These are phyloP conservation scores for Nansenia antarctica DNA, from an alignment of 2,113 vertebrate species.

Conservation along the genomic window DNA sequence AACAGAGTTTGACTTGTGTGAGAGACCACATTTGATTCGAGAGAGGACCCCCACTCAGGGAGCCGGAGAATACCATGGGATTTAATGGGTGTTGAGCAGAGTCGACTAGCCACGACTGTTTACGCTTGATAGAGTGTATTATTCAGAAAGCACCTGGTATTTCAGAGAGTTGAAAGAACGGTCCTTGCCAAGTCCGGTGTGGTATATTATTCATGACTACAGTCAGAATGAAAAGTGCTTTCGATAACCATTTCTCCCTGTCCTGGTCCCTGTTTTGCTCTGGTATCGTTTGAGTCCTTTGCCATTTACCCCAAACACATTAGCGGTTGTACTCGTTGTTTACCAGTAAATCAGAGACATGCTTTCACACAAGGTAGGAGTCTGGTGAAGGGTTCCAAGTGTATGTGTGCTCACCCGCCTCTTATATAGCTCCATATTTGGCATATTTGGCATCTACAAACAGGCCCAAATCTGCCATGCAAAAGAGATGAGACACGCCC, in stretches of 20 bases:
- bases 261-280: not conserved
- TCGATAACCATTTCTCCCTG: not conserved
- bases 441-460: constrained; percentile 38
- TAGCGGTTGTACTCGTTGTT: too few relatives aligned
- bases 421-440: constrained; percentile 24
- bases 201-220: not conserved
- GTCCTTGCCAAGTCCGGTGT: not conserved
- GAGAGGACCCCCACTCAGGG: not conserved
- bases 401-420: constrained; percentile 23
- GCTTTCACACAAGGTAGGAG: constrained; percentile 16
- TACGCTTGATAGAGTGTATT: not conserved
- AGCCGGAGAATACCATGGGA: not conserved
- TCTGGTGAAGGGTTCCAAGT: not conserved
- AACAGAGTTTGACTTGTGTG: not conserved
- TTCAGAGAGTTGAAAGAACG: not conserved
- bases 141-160: not conserved
- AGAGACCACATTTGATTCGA: not conserved
- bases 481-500: constrained; percentile 55
- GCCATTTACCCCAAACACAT: too few relatives aligned
- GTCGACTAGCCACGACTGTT: not conserved
- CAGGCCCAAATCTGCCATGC: constrained; percentile 48
- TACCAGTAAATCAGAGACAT: constrained; percentile 16
- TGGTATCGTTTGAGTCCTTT: not conserved
- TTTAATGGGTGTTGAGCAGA: not conserved
- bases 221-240: not conserved